Conservation (phyloP, 2,113 vertebrate species). For the Cnemophilus loriae region DNA sequence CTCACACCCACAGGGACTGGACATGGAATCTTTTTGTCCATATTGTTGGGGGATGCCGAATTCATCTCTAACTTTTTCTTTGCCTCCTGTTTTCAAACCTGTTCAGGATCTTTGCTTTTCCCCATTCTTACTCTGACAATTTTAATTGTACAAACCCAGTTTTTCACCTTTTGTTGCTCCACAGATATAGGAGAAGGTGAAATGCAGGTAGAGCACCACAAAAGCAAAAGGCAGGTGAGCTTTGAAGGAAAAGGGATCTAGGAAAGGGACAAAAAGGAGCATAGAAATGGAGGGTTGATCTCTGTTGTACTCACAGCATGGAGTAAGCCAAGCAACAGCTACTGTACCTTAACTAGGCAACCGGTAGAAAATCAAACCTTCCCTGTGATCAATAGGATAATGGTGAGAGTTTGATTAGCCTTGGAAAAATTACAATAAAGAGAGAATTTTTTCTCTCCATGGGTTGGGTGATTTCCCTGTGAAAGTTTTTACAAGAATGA, state of each 20-base stretch:
- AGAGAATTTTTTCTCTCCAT: conserved; percentile 57
- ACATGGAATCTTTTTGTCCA: neutral
- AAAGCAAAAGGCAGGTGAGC: conserved; percentile 60
- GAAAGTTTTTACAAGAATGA: conserved; percentile 70
- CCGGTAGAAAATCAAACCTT: conserved; percentile 58
- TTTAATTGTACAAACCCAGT: conserved; percentile 56
- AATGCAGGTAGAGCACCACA: conserved; percentile 56
- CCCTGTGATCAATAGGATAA: conserved; percentile 53
- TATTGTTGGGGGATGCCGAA: neutral
- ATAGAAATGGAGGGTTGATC: conserved; percentile 61
- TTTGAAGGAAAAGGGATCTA: conserved; percentile 54
- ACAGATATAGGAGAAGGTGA: neutral
- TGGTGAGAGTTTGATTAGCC: conserved; percentile 60
- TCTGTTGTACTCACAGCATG: conserved; percentile 63
- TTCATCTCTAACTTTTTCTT: neutral
- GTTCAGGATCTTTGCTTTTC: neutral
- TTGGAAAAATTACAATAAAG: conserved; percentile 61
- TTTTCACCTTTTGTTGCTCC: conserved; percentile 61
- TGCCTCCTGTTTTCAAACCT: conserved; percentile 17
- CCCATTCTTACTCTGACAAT: neutral
- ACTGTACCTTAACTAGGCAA: conserved; percentile 61
- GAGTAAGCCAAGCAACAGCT: conserved; percentile 59
- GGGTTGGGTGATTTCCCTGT: conserved; percentile 59
- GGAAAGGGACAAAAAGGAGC: conserved; percentile 50
- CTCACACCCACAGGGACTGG: neutral